These are phyloP conservation scores for Aurelia aurita complex sp. Pacific DNA, from an alignment of 30 jellyfish, hydroid and myxozoan genomes.

Conservation along the genomic window DNA sequence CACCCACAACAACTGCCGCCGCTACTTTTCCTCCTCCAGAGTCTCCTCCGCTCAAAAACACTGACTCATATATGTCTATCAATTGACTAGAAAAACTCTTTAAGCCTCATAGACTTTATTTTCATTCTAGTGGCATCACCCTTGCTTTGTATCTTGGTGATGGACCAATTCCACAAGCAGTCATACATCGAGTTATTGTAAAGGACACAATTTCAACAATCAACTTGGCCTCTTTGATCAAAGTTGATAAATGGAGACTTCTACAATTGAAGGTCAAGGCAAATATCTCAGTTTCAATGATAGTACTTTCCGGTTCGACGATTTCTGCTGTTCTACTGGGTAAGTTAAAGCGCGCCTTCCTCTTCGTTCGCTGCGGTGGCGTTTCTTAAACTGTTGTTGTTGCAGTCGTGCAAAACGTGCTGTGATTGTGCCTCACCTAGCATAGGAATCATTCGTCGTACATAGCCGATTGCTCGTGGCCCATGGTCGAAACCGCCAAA, in stretches of 20 bases:
- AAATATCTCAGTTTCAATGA: not conserved
- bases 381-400: too few relatives aligned
- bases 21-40: too few relatives aligned
- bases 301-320: constrained; percentile 38
- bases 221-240: constrained; percentile 27
- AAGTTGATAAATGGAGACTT: constrained; percentile 27
- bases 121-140: not conserved
- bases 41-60: too few relatives aligned
- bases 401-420: too few relatives aligned
- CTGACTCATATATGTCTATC: too few relatives aligned
- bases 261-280: constrained; percentile 42
- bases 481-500: too few relatives aligned
- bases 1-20: too few relatives aligned
- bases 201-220: not conserved
- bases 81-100: too few relatives aligned
- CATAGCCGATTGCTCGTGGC: too few relatives aligned
- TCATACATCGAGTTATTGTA: not conserved
- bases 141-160: constrained; percentile 25
- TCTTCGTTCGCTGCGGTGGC: not conserved
- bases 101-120: not conserved
- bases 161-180: constrained; percentile 2
- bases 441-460: too few relatives aligned
- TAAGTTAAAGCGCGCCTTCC: not conserved
- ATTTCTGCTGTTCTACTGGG: constrained; percentile 47
- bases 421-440: too few relatives aligned